Base-by-base conservation (phyloP, 1,140 invertebrate genomes). In the Drosophila guanche region DNA sequence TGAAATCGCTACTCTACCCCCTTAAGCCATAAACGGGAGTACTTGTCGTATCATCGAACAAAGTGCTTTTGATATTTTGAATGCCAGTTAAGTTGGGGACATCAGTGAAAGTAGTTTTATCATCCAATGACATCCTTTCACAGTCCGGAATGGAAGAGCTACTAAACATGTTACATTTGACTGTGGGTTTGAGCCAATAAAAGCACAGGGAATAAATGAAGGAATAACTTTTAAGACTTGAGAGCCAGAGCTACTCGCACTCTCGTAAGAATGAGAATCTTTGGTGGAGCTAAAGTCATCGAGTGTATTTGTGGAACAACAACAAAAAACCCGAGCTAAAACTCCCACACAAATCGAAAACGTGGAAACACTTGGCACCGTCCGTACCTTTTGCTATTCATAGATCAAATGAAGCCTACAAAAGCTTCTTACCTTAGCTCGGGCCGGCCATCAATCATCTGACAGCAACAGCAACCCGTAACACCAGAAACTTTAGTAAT, bases 361-460 rank as follows among this genome's bases (percentile, higher is more conserved):
- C 29, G 22, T 6, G 5, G 8, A 46, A 20, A 48, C 37, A 40
- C 0, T 5, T 43, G 48, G 60, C 52, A 70, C 52, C 53, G 29
- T 2, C 10, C 10, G 10, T 37, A 37, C 33, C 33, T 12, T 37
- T 37, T 3, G 16, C 47, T 27, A 45, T 25, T 48, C 37, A 29
- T 33, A 61, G 55, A 60, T 61, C 57, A 41, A 55, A 54, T 61
- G 50, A 72, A 60, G 50, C 67, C 37, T 51, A 59, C 22, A 59
- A 58, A 57, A 23, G 54, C 27, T 52, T 48, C 60, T 54, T 56
- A 47, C 45, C 2, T 47, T 52, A 27, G 27, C 33, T 33, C 25
- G 5, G 47, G 16, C 8, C 47, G 27, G 37, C 68, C 74, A 76
- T 78, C 79, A 83, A 84, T 83, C 74, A 83, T 61, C 22, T 23